Percentiles rank a stretch among this genome's conserved stretches.
Evolutionary conservation across 2,113 vertebrate species (phyloP).

Genomic region (Pimephales promelas): DNA sequence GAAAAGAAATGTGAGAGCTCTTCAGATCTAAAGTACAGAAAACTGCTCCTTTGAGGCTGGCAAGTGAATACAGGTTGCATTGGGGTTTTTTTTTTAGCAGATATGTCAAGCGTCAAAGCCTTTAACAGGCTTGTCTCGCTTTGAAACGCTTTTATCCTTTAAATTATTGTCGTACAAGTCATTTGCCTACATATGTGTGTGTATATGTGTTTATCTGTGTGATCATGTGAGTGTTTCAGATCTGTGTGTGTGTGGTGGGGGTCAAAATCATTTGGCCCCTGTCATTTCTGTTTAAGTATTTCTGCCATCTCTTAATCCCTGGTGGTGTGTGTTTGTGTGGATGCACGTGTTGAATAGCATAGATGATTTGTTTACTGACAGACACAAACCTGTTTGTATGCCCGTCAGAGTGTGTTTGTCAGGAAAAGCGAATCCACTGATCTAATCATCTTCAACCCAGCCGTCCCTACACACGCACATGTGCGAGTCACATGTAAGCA

Average conservation of each 20-base stretch:
- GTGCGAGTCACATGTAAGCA: constrained; percentile 16
- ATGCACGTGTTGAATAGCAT: constrained; percentile 31
- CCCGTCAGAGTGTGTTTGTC: constrained; percentile 35
- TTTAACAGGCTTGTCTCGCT: constrained; percentile 28
- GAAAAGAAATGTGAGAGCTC: constrained; percentile 6
- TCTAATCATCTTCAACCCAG: constrained; percentile 27
- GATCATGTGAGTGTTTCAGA: constrained; percentile 26
- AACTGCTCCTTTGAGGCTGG: constrained; percentile 7
- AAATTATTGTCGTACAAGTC: constrained; percentile 24
- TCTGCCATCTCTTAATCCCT: constrained; percentile 43
- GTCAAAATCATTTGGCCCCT: constrained; percentile 38
- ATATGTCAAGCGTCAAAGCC: constrained; percentile 21
- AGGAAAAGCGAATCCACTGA: constrained; percentile 27
- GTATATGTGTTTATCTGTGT: neutral
- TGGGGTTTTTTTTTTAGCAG: constrained; percentile 7
- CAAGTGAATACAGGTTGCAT: neutral
- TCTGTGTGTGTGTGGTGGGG: constrained; percentile 11
- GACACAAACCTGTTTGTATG: constrained; percentile 44
- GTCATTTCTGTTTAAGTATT: constrained; percentile 42
- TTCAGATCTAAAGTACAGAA: constrained; percentile 7
- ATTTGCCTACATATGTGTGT: constrained; percentile 20
- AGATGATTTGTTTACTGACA: constrained; percentile 38
- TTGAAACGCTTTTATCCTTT: constrained; percentile 31
- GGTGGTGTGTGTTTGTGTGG: neutral
- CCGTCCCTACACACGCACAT: neutral